Evolutionary conservation across 1,140 invertebrate species (phyloP).

Genomic region (Heliothis virescens): DNA sequence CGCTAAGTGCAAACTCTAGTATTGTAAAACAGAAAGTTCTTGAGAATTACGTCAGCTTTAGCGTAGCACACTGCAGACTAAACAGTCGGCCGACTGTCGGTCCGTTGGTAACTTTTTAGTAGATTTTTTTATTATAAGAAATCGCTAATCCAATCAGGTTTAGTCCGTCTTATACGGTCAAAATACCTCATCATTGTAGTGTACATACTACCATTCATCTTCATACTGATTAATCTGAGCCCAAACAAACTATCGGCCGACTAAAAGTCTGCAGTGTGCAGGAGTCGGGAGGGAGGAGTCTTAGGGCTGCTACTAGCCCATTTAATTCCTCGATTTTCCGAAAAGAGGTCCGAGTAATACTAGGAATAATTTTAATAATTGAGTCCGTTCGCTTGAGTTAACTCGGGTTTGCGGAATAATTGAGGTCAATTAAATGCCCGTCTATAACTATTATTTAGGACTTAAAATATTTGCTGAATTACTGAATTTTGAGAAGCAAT

Average conservation of each 20-base stretch:
- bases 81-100: too few species aligned
- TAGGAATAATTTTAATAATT: slow-evolving; percentile 29
- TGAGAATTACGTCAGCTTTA: slow-evolving; percentile 34
- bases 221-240: too few species aligned
- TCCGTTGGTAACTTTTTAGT: too few species aligned
- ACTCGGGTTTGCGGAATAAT: neutral
- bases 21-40: slow-evolving; percentile 58
- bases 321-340: slow-evolving; percentile 19
- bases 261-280: too few species aligned
- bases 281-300: too few species aligned
- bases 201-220: too few species aligned
- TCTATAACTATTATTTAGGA: neutral
- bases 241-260: too few species aligned
- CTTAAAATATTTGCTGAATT: slow-evolving; percentile 3
- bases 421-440: slow-evolving; percentile 5
- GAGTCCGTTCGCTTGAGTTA: neutral
- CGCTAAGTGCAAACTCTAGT: slow-evolving; percentile 71
- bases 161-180: too few species aligned
- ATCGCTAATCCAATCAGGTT: too few species aligned
- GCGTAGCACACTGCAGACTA: too few species aligned
- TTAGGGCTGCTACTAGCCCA: slow-evolving; percentile 21
- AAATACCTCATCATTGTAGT: too few species aligned
- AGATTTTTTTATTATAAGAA: too few species aligned
- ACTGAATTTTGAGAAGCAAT: neutral
- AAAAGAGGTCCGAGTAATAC: slow-evolving; percentile 20